Base-by-base conservation (phyloP, 2,113 vertebrate species). In the Alosa alosa region DNA sequence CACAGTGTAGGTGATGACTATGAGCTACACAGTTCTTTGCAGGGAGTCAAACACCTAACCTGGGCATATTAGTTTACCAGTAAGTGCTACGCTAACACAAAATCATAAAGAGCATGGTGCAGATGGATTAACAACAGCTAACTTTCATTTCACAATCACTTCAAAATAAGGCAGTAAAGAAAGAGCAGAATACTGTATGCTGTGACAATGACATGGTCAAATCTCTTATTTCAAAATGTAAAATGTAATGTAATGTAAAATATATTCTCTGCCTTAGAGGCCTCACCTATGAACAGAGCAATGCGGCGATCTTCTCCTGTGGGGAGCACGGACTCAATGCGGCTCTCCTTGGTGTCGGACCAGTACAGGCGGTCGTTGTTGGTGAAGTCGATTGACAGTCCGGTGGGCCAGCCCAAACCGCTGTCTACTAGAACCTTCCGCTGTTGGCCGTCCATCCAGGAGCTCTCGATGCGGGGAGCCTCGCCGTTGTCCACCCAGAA, bases 401-500 rank as follows among this genome's bases (percentile, higher is more conserved):
- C 97, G 5, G 96, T 98, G 85, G 97, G 97, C 96, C 96, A 97
- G 46, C 97, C 97, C 87, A 98, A 94, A 52, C 96, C 92, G 52
- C 95, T 91, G 0, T 90, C 93, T 60, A 97, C 92, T 0, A 99
- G 92, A 45, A 92, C 90, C 3, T 93, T 94, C 83, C 97, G 96
- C 87, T 96, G 88, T 0, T 97, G 96, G 83, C 97, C 97, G 31
- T 97, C 97, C 96, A 99, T 95, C 97, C 97, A 99, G 36, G 96
- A 96, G 83, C 93, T 93, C 92, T 99, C 97, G 0, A 99, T 97
- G 93, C 96, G 97, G 46, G 97, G 95, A 7, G 93, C 87, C 3
- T 93, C 93, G 36, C 97, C 97, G 87, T 96, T 96, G 88, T 99
- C 97, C 0, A 97, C 96, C 97, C 97, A 99, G 91, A 96, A 99